A percentile compares a stretch with the other conserved stretches of the same genome.
Conservation (phyloP, 1,140 invertebrate genomes). For the Ceratitis capitata region DNA sequence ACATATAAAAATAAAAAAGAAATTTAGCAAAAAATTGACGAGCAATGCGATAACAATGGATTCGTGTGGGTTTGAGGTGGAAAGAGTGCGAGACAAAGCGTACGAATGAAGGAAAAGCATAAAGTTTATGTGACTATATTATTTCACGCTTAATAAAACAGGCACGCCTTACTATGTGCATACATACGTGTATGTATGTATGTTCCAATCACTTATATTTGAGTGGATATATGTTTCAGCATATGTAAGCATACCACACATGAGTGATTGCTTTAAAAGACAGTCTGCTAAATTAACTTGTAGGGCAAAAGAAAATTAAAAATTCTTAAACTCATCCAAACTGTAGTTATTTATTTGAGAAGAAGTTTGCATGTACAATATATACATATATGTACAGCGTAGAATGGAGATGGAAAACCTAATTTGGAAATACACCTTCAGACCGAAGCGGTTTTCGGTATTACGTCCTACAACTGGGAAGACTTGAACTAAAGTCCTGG, state of each 20-base stretch:
- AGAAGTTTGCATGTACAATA: too few species aligned
- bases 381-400: too few species aligned
- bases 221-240: background rate
- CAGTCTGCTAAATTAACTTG: background rate
- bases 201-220: too few species aligned
- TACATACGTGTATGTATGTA: background rate
- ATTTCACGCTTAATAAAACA: slow-evolving; percentile 36
- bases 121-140: slow-evolving; percentile 13
- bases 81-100: background rate
- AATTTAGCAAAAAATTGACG: background rate
- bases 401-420: too few species aligned
- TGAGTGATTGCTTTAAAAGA: background rate
- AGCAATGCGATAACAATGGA: background rate
- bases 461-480: too few species aligned
- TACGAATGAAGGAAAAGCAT: background rate
- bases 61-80: background rate
- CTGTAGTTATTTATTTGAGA: too few species aligned
- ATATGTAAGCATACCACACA: background rate
- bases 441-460: too few species aligned
- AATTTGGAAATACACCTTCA: too few species aligned
- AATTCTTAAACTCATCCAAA: too few species aligned
- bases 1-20: background rate
- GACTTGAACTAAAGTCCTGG: too few species aligned
- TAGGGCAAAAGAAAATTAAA: background rate
- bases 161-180: slow-evolving; percentile 18